Conservation (phyloP, 2,113 vertebrate genomes). For the Tricholaema leucomelas region DNA sequence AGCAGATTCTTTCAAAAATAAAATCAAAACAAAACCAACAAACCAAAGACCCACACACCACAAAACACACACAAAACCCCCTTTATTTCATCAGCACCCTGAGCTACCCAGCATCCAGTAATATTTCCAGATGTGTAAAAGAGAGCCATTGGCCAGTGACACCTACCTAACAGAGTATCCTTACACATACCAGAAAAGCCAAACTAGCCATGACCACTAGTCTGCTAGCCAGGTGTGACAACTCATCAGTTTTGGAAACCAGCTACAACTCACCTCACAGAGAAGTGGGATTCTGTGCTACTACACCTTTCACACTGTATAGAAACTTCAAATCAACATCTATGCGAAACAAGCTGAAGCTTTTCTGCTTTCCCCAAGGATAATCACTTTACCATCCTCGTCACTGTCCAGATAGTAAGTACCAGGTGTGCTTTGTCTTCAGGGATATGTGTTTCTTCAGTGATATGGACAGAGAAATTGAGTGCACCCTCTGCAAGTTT, state of each 20-base stretch:
- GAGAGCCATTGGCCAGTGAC: neutral
- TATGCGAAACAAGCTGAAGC: neutral
- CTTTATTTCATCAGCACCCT: neutral
- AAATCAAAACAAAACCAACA: too few relatives aligned
- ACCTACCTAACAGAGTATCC: neutral
- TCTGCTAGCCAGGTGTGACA: neutral
- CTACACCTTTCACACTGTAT: rapidly evolving
- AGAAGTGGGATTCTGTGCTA: neutral
- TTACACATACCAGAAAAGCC: neutral
- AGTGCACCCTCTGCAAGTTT: too few relatives aligned
- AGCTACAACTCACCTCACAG: neutral
- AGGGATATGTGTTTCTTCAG: too few relatives aligned
- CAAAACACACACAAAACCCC: too few relatives aligned
- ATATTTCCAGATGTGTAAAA: neutral
- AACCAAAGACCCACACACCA: too few relatives aligned
- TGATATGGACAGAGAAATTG: too few relatives aligned
- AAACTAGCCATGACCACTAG: neutral
- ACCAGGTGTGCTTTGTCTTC: neutral
- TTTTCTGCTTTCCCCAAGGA: neutral
- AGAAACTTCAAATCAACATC: neutral
- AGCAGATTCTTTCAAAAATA: neutral
- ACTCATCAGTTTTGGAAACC: neutral
- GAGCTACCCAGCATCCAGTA: neutral
- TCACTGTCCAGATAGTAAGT: neutral
- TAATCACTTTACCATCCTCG: neutral